Evolutionary conservation across 2,888 invertebrate genomes (phyloP).

Genomic region (Pycnomerus fuliginosus): DNA sequence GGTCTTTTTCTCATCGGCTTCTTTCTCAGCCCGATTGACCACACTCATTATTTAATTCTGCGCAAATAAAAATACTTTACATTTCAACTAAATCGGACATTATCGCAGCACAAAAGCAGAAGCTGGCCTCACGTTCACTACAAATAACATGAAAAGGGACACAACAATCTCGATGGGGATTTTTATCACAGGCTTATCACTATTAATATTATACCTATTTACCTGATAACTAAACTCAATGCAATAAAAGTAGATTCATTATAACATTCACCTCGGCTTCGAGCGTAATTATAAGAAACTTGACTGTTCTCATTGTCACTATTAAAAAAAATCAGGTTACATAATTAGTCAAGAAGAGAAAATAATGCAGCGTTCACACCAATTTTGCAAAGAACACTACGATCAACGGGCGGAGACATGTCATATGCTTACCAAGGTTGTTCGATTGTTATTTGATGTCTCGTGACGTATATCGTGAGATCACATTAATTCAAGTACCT

Average conservation of each 20-base stretch:
- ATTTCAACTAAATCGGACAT: slow-evolving; percentile 9
- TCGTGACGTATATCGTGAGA: slow-evolving; percentile 19
- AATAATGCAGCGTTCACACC: no score
- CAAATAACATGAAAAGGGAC: slow-evolving; percentile 15
- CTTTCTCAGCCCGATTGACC: slow-evolving; percentile 12
- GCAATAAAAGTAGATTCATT: slow-evolving; percentile 7
- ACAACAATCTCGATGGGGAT: slow-evolving; percentile 10
- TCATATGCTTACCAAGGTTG: slow-evolving; percentile 27
- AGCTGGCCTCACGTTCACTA: slow-evolving; percentile 15
- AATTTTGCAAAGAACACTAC: no score
- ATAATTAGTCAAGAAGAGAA: no score
- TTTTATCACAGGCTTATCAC: slow-evolving; percentile 31
- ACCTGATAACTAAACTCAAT: slow-evolving; percentile 23
- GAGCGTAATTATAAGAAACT: no score
- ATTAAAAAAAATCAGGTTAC: no score
- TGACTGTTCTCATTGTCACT: no score
- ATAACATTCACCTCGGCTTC: no score
- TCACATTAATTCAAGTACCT: slow-evolving; percentile 11
- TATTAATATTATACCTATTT: slow-evolving; percentile 23
- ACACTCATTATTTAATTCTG: slow-evolving; percentile 40
- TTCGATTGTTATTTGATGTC: slow-evolving; percentile 29
- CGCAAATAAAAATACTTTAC: slow-evolving; percentile 29
- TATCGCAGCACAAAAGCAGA: slow-evolving; percentile 23
- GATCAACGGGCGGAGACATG: slow-evolving; percentile 11
- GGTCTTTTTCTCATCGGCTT: slow-evolving; percentile 14